Evolutionary conservation across 2,797 vertebrate species (phyloP), one percentile per base, ranked within the genome.

Genomic region (Spea hammondii): DNA sequence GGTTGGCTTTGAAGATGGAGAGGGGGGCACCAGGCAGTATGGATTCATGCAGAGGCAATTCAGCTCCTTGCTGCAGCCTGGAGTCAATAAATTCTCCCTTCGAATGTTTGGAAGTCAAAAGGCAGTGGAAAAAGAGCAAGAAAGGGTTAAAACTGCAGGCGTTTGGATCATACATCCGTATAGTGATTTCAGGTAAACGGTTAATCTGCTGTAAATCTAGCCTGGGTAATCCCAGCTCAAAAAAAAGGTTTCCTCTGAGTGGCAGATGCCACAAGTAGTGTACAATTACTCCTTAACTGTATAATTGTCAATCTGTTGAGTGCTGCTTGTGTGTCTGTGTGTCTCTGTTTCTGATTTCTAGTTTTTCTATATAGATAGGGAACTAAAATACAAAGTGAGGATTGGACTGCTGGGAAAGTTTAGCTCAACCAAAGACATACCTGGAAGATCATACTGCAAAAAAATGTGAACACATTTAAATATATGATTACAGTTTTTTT

Each of bases 161-260:
- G 97, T 98, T 92, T 99, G 96, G 96, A 99, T 99, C 90, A 99
- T 99, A 92, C 97, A 99, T 89, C 97, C 97, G 11, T 98, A 98
- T 92, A 99, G 97, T 87, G 97, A 99, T 92, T 99, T 99, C 95
- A 97, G 97, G 97, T 99, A 94, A 96, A 94, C 80, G 83, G 85
- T 46, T 74, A 74, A 74, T 74, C 55, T 74, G 10, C 46, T 79
- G 62, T 32, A 48, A 73, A 59, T 62, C 70, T 60, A 51, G 14
- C 70, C 44, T 59, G 11, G n/a, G 48, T 68, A 69, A 74, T 74
- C 65, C 12, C 51, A 8, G 62, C 64, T 72, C 11, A 72, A 59
- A 14, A 32, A 32, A 32, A 6, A 32, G 17, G 50, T 11, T 12
- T 32, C 64, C 65, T 60, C 0, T 14, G 65, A 45, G 54, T 70